Base-by-base conservation (phyloP, 2,888 invertebrate species). In the Caenorhabditis uteleia region DNA sequence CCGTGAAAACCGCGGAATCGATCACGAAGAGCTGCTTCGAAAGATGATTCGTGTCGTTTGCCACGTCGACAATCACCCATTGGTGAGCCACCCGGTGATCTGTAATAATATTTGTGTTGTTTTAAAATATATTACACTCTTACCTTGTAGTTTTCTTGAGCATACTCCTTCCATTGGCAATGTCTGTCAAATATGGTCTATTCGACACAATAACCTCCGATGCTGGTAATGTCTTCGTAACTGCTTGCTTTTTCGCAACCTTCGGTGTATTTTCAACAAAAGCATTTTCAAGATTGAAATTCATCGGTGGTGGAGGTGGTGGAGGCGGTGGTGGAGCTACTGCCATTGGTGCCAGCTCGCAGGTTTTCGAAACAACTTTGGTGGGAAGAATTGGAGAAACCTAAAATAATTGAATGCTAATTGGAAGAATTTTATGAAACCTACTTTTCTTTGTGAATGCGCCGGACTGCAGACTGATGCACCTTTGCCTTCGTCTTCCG, bases 1-100 rank as follows among this genome's bases (percentile, higher is more conserved):
- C 65, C 65, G 34, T 65, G 65, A 40, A 65, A 65, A 5, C 65
- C 58, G 27, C 59, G 58, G 59, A 65, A 65, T n/a, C 65, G 55
- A 18, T 65, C 50, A 5, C 49, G 56, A 18, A 65, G 49, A 14
- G 65, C 65, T 6, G 58, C 65, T 50, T 65, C 65, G 44, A 65
- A 59, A 3, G 65, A 55, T 1, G 58, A 55, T 2, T 59, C 45
- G 4, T 49, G 34, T 10, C 55, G 45, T 16, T 48, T 46, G 10
- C 40, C 34, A n/a, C 45, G 49, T 14, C 40, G 44, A 12, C 38
- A 27, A n/a, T 16, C n/a, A 27, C 33, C 27, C 1, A 42, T 21
- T 7, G 64, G 64, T 0, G 64, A 58, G n/a, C 64, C 57, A 14
- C 62, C 62, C 4, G 62, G 62, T 1, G 62, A 62, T 51, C 57